Evolutionary conservation across 2,888 invertebrate genomes (phyloP).

Genomic region (Noctua janthe): DNA sequence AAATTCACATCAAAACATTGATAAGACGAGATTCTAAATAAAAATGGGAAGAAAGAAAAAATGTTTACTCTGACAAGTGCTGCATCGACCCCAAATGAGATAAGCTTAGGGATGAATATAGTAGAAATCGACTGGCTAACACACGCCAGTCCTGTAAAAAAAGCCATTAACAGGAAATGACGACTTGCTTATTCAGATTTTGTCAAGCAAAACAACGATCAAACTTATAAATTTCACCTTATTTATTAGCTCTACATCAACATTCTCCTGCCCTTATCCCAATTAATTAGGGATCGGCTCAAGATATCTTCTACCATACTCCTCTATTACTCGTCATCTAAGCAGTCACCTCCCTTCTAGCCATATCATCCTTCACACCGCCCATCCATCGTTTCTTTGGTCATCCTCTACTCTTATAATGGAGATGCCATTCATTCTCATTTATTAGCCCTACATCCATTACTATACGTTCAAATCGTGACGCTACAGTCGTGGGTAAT

Average conservation of each 20-base stretch:
- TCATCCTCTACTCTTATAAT: too few relatives aligned
- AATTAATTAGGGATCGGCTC: too few relatives aligned
- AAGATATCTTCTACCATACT: too few relatives aligned
- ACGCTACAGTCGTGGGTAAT: slow-evolving; percentile 2
- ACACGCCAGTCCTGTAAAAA: not conserved
- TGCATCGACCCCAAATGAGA: not conserved
- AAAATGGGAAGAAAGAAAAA: not conserved
- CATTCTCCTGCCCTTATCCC: too few relatives aligned
- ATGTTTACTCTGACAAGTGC: not conserved
- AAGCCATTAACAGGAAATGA: not conserved
- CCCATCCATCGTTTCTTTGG: too few relatives aligned
- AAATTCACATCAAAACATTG: not conserved
- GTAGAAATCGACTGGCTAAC: not conserved
- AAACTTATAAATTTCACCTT: not conserved
- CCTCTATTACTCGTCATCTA: too few relatives aligned
- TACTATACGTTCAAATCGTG: slow-evolving; percentile 9
- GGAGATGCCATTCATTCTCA: too few relatives aligned
- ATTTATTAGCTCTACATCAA: not conserved
- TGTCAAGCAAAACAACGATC: not conserved
- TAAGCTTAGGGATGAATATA: not conserved
- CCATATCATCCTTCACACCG: too few relatives aligned
- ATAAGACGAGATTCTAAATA: not conserved
- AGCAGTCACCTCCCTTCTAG: too few relatives aligned
- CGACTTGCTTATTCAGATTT: not conserved
- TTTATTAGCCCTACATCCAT: slow-evolving; percentile 2